Evolutionary conservation across 2,888 invertebrate genomes (phyloP).

Genomic region (Agrotis exclamationis): DNA sequence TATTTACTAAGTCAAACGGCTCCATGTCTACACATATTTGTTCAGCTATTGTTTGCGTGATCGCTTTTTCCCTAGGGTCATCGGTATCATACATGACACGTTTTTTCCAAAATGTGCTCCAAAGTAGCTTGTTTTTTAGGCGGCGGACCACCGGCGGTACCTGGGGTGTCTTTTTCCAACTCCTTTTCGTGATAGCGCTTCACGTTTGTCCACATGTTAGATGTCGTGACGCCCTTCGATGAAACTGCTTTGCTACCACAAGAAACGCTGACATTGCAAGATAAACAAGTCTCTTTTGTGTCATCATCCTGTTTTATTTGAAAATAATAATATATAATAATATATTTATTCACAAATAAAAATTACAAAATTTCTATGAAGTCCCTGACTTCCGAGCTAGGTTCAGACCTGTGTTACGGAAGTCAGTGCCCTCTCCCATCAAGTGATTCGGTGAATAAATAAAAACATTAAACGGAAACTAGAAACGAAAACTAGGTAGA

Average conservation of each 20-base stretch:
- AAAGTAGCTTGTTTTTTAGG: background rate
- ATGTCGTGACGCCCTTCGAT: constrained; percentile 50
- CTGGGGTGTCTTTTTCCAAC: constrained; percentile 42
- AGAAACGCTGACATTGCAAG: constrained; percentile 54
- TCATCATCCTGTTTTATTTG: constrained; percentile 50
- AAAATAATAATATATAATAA: too few species aligned
- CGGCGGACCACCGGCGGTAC: constrained; percentile 32
- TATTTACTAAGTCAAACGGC: too few species aligned
- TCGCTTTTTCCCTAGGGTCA: constrained; percentile 58
- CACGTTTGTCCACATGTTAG: constrained; percentile 54
- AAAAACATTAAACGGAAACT: too few species aligned
- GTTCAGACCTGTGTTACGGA: too few species aligned
- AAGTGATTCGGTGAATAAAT: too few species aligned
- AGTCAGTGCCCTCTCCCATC: too few species aligned
- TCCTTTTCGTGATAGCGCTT: constrained; percentile 49
- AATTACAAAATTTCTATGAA: too few species aligned
- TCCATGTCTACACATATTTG: too few species aligned
- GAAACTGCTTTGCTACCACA: constrained; percentile 43
- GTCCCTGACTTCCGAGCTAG: too few species aligned
- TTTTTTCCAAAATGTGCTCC: constrained; percentile 24
- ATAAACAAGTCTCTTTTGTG: constrained; percentile 46
- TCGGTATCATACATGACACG: constrained; percentile 59
- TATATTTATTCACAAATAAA: too few species aligned
- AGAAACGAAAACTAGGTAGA: too few species aligned
- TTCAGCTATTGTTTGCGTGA: constrained; percentile 61